A percentile compares a stretch with the other conserved stretches of the same genome.
Evolutionary conservation across 1,140 invertebrate genomes (phyloP).

Genomic region (Halyomorpha halys): DNA sequence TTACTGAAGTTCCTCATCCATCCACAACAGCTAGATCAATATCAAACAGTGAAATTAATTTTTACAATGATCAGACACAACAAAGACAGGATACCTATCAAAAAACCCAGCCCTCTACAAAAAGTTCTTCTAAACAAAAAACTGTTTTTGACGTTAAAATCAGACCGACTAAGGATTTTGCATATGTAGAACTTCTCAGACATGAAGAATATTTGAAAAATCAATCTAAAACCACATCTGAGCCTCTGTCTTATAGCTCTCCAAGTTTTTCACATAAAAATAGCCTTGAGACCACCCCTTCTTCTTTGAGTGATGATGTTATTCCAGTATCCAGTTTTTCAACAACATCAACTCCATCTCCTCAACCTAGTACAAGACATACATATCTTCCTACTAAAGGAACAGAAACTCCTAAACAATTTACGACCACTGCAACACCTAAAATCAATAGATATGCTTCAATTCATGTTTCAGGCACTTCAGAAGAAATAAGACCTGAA

Average conservation of each 20-base stretch:
- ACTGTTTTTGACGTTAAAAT: constrained; percentile 9
- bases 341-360: neutral
- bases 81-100: neutral
- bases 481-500: constrained; percentile 25
- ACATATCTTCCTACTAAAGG: neutral
- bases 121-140: neutral
- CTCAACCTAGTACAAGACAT: neutral
- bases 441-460: constrained; percentile 11
- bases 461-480: constrained; percentile 9
- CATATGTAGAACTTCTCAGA: constrained; percentile 13
- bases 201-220: constrained; percentile 10
- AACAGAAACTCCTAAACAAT: neutral
- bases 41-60: neutral
- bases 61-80: constrained; percentile 2
- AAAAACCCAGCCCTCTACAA: neutral
- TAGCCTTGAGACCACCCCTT: neutral
- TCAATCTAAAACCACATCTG: neutral
- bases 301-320: neutral
- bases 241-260: neutral
- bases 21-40: constrained; percentile 6
- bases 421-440: neutral
- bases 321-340: neutral
- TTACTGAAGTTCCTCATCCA: neutral
- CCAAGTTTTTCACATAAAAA: neutral
- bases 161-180: constrained; percentile 8